These are phyloP conservation scores for Ochropleura leucogaster DNA, from an alignment of 2,888 invertebrate genomes.

Conservation along the genomic window DNA sequence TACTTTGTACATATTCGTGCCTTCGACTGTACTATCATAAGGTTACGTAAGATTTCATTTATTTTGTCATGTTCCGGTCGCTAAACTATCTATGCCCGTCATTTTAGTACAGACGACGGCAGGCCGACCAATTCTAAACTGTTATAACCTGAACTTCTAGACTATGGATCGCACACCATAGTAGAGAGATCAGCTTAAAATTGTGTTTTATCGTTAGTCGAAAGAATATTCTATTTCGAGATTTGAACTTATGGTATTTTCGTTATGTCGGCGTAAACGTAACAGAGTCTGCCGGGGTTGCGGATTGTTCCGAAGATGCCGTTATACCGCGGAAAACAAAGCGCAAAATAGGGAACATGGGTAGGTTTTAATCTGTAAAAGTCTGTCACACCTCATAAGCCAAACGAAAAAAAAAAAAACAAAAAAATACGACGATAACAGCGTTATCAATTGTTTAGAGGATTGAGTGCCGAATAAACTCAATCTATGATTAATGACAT, in stretches of 20 bases:
- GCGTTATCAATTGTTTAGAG: not conserved
- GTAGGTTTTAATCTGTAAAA: too few relatives aligned
- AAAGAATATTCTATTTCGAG: not conserved
- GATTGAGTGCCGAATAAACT: not conserved
- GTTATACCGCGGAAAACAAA: too few relatives aligned
- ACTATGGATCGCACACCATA: too few relatives aligned
- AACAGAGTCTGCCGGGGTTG: not conserved
- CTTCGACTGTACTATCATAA: not conserved
- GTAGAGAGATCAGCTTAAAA: too few relatives aligned
- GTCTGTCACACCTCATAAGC: too few relatives aligned
- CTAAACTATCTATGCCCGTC: constrained; percentile 17
- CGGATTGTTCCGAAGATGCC: too few relatives aligned
- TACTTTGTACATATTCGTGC: not conserved
- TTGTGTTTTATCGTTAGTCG: not conserved
- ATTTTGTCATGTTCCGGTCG: constrained; percentile 48
- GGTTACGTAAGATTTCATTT: constrained; percentile 48
- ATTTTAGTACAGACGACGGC: constrained; percentile 7
- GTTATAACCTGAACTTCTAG: too few relatives aligned
- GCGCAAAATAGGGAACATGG: too few relatives aligned
- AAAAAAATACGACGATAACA: not conserved
- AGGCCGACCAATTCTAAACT: too few relatives aligned
- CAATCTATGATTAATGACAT: not conserved
- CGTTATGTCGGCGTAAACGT: not conserved
- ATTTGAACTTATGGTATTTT: not conserved
- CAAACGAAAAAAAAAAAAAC: too few relatives aligned